These are phyloP conservation scores for Abrostola tripartita DNA, from an alignment of 2,888 invertebrate species.

Conservation along the genomic window DNA sequence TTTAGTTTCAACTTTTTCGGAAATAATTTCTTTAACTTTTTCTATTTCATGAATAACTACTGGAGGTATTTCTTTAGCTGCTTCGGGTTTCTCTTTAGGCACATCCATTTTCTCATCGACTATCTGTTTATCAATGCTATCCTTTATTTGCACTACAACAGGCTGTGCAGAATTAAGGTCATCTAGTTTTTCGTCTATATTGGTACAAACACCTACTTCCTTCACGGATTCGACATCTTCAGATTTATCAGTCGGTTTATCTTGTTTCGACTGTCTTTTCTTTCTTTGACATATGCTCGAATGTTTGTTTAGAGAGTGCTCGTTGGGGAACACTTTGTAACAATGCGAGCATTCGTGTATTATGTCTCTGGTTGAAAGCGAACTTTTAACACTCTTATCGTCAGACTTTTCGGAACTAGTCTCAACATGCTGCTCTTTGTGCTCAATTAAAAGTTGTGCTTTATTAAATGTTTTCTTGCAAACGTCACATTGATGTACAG, in stretches of 20 bases:
- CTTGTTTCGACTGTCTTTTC: slow-evolving; percentile 76
- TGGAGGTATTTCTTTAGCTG: slow-evolving; percentile 28
- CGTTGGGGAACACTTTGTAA: slow-evolving; percentile 87
- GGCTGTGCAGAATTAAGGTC: slow-evolving; percentile 43
- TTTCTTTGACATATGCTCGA: slow-evolving; percentile 79
- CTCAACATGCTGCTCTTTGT: slow-evolving; percentile 83
- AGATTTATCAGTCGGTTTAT: slow-evolving; percentile 41
- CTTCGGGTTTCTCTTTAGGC: slow-evolving; percentile 23
- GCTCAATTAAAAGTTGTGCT: slow-evolving; percentile 81
- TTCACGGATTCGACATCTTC: slow-evolving; percentile 50
- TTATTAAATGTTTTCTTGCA: slow-evolving; percentile 85
- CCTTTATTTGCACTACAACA: slow-evolving; percentile 41
- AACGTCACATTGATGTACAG: slow-evolving; percentile 76
- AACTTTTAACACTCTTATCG: slow-evolving; percentile 81
- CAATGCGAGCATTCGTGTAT: slow-evolving; percentile 86
- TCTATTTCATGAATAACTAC: slow-evolving; percentile 28
- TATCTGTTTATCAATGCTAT: slow-evolving; percentile 44
- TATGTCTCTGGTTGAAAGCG: slow-evolving; percentile 82
- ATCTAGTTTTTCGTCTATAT: slow-evolving; percentile 40
- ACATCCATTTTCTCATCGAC: slow-evolving; percentile 44
- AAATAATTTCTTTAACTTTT: slow-evolving; percentile 22
- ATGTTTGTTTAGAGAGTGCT: slow-evolving; percentile 84
- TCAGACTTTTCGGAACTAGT: slow-evolving; percentile 82
- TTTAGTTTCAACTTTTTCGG: slow-evolving; percentile 39
- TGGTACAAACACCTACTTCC: slow-evolving; percentile 37